Evolutionary conservation across 1,140 invertebrate species (phyloP).

Genomic region (Aphelinus atriplicis): DNA sequence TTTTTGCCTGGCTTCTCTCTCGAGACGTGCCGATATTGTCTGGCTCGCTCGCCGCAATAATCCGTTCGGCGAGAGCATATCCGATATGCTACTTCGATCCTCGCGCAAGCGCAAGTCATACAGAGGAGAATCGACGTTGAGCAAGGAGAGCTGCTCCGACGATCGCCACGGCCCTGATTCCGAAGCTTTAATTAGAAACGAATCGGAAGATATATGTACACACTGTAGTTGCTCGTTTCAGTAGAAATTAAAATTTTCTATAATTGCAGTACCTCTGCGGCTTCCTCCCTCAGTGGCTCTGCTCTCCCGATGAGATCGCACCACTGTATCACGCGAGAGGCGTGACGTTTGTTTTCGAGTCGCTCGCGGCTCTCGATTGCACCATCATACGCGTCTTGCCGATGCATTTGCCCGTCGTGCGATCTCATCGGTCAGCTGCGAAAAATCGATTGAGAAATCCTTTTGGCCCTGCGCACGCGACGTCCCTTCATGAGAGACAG

Average conservation of each 20-base stretch:
- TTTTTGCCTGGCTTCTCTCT: too few species aligned
- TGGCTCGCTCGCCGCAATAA: not conserved
- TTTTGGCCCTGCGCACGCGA: too few species aligned
- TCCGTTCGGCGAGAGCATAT: not conserved
- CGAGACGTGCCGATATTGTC: too few species aligned
- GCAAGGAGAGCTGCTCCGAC: not conserved
- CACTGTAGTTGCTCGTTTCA: not conserved
- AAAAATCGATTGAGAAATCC: slow-evolving; percentile 17
- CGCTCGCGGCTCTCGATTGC: slow-evolving; percentile 1
- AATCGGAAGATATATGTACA: not conserved
- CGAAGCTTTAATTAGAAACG: slow-evolving; percentile 16
- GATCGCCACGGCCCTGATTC: not conserved
- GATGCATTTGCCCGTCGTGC: not conserved
- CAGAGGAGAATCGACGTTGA: not conserved
- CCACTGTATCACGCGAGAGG: not conserved
- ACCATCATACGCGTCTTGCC: not conserved
- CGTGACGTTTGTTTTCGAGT: slow-evolving; percentile 7
- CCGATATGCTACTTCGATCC: not conserved
- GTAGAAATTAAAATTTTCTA: slow-evolving; percentile 21
- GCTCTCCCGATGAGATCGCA: not conserved
- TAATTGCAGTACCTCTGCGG: not conserved
- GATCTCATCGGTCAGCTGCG: not conserved
- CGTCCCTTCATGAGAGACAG: not conserved
- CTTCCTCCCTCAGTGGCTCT: not conserved
- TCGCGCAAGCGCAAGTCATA: slow-evolving; percentile 8